Base-by-base conservation (phyloP, 2,797 vertebrate genomes). In the Coilia nasus region DNA sequence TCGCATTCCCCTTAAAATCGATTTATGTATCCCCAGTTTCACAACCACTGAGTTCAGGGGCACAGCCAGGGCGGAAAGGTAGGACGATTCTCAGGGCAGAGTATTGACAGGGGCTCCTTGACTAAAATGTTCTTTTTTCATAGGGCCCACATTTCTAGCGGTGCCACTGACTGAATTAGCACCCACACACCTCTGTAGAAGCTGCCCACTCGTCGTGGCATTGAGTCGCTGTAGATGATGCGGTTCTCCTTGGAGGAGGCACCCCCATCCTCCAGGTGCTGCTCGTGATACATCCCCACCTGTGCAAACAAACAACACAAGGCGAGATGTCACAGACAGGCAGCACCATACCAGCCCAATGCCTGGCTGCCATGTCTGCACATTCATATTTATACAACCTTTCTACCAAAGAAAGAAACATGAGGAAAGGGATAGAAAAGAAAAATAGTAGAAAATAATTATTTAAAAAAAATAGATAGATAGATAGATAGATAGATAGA, bases 161-260 rank as follows among this genome's bases (percentile, higher is more conserved):
- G 35, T 41, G 35, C 35, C 35, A 41, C 35, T 41, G 35, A 41
- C 35, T 41, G 35, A 41, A 5, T 41, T 41, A 41, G 44, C 44
- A 81, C 23, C n/a, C 15, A 64, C 84, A 64, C 23, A 71, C 98
- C 98, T 97, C 98, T 95, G 92, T 99, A 99, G 93, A 99, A 99
- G 93, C 98, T 99, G 90, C 98, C 98, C 81, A 99, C 98, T 96
- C 98, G 95, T 88, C 98, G 96, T 0, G 98, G 98, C 96, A 99
- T 97, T 84, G 98, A 97, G 92, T 99, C 98, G 88, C 97, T 99
- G 95, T 98, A 99, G 87, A 98, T 95, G 93, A 98, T 97, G 90
- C 97, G 94, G 91, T 98, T 99, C 94, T 99, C 98, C 91, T 99
- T 99, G 89, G 98, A 97, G 83, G 97, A 96, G 31, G 94, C 91